Percentiles rank a stretch among this genome's conserved stretches.
Evolutionary conservation across 1,140 invertebrate species (phyloP).

Genomic region (Euwallacea fornicatus): DNA sequence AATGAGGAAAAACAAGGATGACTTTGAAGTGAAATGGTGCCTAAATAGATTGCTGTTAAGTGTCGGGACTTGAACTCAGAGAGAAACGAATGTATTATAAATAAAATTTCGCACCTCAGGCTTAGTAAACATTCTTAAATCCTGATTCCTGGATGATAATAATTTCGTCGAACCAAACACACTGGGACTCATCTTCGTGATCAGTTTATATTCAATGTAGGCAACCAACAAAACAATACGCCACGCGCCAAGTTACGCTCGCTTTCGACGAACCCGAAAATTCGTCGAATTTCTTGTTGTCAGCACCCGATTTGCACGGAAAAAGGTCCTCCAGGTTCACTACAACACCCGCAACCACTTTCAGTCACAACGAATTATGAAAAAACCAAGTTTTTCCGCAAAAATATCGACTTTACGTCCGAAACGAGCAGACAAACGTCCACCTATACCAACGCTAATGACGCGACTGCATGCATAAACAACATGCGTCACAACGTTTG

Average conservation of each 20-base stretch:
- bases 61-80: too few relatives aligned
- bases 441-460: slow-evolving; percentile 15
- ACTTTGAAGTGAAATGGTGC: too few relatives aligned
- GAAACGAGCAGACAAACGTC: slow-evolving; percentile 9
- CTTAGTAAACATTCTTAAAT: slow-evolving; percentile 32
- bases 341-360: slow-evolving; percentile 10
- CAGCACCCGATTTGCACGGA: slow-evolving; percentile 20
- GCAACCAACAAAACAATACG: slow-evolving; percentile 46
- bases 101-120: slow-evolving; percentile 27
- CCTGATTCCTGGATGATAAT: slow-evolving; percentile 29
- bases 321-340: slow-evolving; percentile 16
- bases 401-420: slow-evolving; percentile 19
- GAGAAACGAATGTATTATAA: too few relatives aligned
- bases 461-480: slow-evolving; percentile 24
- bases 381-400: slow-evolving; percentile 26
- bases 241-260: slow-evolving; percentile 27
- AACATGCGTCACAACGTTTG: slow-evolving; percentile 22
- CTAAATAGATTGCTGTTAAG: too few relatives aligned
- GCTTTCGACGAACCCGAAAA: slow-evolving; percentile 24
- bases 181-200: slow-evolving; percentile 42
- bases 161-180: slow-evolving; percentile 39
- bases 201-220: slow-evolving; percentile 33
- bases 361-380: slow-evolving; percentile 17
- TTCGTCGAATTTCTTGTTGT: slow-evolving; percentile 24
- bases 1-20: too few relatives aligned